Base-by-base conservation (phyloP, 2,797 vertebrate genomes). In the Perodicticus potto region DNA sequence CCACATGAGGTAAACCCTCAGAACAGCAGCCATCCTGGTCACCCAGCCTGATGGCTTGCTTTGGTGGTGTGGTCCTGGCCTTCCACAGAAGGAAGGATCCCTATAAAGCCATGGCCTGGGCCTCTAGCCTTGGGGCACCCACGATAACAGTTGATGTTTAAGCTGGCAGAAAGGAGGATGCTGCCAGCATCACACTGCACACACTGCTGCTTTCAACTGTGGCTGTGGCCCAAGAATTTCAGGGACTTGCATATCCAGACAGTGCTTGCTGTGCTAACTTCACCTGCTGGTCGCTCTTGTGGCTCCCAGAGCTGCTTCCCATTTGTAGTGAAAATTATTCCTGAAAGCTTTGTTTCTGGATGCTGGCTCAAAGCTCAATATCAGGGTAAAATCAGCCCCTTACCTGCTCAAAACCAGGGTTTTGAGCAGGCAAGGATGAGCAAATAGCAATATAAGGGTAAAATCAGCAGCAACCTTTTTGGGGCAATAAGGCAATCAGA, bases 171-270 rank as follows among this genome's bases (percentile, higher is more conserved):
- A 34, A 59, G 34, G 16, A n/a, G 43, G 76, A 0, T 0, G 0
- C 59, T 53, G 20, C 49, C 63, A 34, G 61, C 19, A 3, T 14
- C 65, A 8, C 22, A 3, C 7, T 0, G 3, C 59, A 70, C 17
- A 32, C 14, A 19, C 12, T 3, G 3, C 20, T 32, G 27, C 5
- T 45, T 19, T 32, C 29, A n/a, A 22, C 4, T 0, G 14, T 5
- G 5, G 4, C 34, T 19, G 4, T 8, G 5, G 34, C 43, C 59
- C 0, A 1, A 19, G 61, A 34, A 7, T 14, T 14, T n/a, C 20
- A 69, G 19, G 82, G 43, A 70, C 53, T 25, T 1, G 11, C 16
- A 1, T 20, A 29, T 61, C 69, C 45, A 14, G 59, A n/a, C 57
- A 14, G 55, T 45, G 49, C 37, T 45, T 6, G 1, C 37, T 81